Evolutionary conservation across 2,797 vertebrate genomes (phyloP).

Genomic region (Notoglanidium macrostoma): DNA sequence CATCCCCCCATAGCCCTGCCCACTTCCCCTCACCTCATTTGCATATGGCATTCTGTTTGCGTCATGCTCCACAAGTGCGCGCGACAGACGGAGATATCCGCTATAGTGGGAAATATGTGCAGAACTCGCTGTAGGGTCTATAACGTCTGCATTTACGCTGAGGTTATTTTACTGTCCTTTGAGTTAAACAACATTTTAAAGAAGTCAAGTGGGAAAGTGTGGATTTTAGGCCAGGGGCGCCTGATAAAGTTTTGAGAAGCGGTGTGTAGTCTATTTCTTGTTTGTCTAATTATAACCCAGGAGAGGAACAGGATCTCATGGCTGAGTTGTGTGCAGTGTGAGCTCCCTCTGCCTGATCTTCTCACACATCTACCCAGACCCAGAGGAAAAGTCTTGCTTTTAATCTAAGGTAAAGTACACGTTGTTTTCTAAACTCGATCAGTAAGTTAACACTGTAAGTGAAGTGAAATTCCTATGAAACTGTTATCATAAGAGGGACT

Average conservation of each 20-base stretch:
- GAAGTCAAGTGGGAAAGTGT: not conserved
- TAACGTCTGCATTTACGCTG: not conserved
- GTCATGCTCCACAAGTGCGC: not conserved
- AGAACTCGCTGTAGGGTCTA: not conserved
- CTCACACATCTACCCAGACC: not conserved
- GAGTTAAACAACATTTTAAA: not conserved
- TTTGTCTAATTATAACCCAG: constrained; percentile 66
- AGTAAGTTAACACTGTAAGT: not conserved
- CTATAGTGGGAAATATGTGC: not conserved
- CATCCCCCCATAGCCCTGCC: not conserved
- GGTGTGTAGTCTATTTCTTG: constrained; percentile 34
- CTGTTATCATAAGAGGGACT: too few species aligned
- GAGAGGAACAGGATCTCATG: constrained; percentile 46
- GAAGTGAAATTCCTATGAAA: not conserved
- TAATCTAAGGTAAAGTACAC: constrained; percentile 18
- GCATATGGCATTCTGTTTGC: not conserved
- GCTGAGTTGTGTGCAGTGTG: constrained; percentile 46
- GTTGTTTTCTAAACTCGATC: not conserved
- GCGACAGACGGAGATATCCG: not conserved
- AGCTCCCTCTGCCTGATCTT: not conserved
- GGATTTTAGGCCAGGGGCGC: not conserved
- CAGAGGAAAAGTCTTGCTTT: constrained; percentile 4
- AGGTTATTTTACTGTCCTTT: not conserved
- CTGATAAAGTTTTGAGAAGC: constrained; percentile 26
- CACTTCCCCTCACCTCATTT: not conserved